These are phyloP conservation scores for Motacilla tschutschensis DNA, from an alignment of 2,113 vertebrate genomes.

Conservation along the genomic window DNA sequence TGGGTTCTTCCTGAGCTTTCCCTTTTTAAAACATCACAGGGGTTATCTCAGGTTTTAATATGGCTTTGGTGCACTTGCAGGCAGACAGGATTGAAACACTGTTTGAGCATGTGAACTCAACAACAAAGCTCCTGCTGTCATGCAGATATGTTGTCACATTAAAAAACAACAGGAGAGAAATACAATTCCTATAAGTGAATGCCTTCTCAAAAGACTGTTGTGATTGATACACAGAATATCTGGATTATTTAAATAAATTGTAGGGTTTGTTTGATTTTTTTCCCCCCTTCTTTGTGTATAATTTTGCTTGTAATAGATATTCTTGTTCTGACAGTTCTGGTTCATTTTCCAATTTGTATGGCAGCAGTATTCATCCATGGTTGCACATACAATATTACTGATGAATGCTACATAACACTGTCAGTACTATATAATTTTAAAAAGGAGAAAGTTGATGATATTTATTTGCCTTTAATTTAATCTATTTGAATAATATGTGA, in stretches of 20 bases:
- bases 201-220: neutral
- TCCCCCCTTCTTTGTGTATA: neutral
- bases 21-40: neutral
- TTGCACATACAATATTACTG: neutral
- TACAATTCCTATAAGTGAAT: neutral
- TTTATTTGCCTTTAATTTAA: neutral
- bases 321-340: constrained; percentile 1
- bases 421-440: neutral
- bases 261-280: neutral
- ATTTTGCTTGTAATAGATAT: neutral
- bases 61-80: neutral
- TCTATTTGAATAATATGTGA: neutral
- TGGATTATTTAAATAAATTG: neutral
- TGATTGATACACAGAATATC: neutral
- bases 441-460: neutral
- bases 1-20: neutral
- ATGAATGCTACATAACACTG: neutral
- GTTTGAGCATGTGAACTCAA: neutral
- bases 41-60: neutral
- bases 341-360: neutral
- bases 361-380: neutral
- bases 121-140: neutral
- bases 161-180: neutral
- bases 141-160: neutral
- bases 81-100: neutral